Base-by-base conservation (phyloP, 2,888 invertebrate genomes). In the Drosophila birchii region DNA sequence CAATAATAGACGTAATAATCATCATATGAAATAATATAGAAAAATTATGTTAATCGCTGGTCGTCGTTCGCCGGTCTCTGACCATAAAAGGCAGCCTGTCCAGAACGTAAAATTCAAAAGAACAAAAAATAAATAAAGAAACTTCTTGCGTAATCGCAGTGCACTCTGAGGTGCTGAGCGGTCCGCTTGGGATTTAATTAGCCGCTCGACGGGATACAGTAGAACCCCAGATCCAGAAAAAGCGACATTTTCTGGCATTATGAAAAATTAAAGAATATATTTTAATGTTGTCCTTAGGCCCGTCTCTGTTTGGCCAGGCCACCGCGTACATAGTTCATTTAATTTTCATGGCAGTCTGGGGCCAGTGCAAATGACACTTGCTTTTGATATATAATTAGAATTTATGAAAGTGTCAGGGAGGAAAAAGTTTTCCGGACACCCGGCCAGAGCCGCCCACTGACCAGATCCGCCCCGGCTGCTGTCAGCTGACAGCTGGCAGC, bases 41-140 rank as follows among this genome's bases (percentile, higher is more conserved):
- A 78, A 78, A 76, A 79, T 84, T 86, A 84, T 84, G 84, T 67
- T 83, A 84, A 86, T 86, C 76, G 60, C 29, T 34, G 49, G 49
- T 32, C 49, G 51, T 16, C 32, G 51, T 20, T 20, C 34, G 51
- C 34, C 18, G 51, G 36, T 34, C 29, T n/a, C 56, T 32, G 38
- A 32, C 69, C 86, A 75, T 63, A 78, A 80, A 80, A 78, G 82
- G 83, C 72, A 78, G 80, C 80, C 70, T 71, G 78, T 59, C 53
- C 70, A 29, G 41, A 72, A 36, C 36, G 20, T 34, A 11, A 36
- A 36, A 16, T 16, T 20, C 20, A 16, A 20, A 29, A n/a, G 12
- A 29, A 20, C 2, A 5, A 32, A 32, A 14, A 55, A n/a, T n/a
- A n/a, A 63, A 73, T 62, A 26, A 26, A 62, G 29, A 60, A 64